Evolutionary conservation across 2,797 vertebrate species (phyloP), one percentile per base, ranked within the genome.

Genomic region (Cuniculus paca): DNA sequence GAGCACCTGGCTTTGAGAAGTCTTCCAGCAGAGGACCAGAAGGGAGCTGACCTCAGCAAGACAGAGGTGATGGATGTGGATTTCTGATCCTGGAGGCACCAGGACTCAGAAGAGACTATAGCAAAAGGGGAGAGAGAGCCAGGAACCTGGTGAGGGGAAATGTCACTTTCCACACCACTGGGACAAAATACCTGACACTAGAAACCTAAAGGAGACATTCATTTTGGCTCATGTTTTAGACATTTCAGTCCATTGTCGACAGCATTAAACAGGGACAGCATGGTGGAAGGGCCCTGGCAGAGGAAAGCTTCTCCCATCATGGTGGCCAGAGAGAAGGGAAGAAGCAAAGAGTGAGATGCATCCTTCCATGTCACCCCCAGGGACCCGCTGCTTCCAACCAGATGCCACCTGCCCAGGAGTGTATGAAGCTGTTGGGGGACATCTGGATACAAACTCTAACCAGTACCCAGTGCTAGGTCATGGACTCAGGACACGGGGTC

Each of bases 71-170:
- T 3, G 4, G 16, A 11, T 45, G 19, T n/a, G 1, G 7, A 22
- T n/a, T 61, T 82, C 39, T 5, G 20, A 19, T 31, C 54, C 58
- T 10, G 45, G 6, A 56, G 24, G 36, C 2, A 34, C 58, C 45
- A n/a, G 48, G 48, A 36, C 78, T 63, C 77, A 12, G 28, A 34
- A 36, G 4, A n/a, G 26, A 26, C 17, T 1, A 16, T 1, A 56
- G 8, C 11, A 3, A 1, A 50, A 6, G 6, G 17, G 31, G 31
- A 42, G 24, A 72, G 17, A n/a, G 22, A 82, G 48, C 31, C 5
- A 2, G 86, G 0, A 7, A 16, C 13, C 4, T 2, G 52, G 12
- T 19, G 17, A 10, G 0, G 2, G 54, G 56, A 56, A 75, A 24
- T 14, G 13, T 39, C 42, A 75, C 45, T 75, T 31, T 48, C 5